Evolutionary conservation across 2,797 vertebrate species (phyloP).

Genomic region (Hoplostethus mediterraneus): DNA sequence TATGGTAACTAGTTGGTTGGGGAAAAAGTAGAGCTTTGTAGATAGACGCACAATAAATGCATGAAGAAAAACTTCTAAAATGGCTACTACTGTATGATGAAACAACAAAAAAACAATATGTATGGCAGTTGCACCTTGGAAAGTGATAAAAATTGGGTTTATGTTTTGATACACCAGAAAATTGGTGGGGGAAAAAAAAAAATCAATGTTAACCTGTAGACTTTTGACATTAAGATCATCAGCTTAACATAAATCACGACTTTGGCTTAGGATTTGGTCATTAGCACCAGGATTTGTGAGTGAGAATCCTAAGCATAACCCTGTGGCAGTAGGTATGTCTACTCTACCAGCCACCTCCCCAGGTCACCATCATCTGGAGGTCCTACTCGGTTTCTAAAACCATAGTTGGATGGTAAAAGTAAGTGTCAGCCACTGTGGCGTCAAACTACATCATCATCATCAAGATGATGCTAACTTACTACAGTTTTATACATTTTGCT

Average conservation of each 20-base stretch:
- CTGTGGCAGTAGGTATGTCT: slow-evolving; percentile 15
- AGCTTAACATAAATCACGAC: slow-evolving; percentile 51
- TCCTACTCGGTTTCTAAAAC: slow-evolving; percentile 13
- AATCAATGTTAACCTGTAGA: background rate
- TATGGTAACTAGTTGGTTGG: slow-evolving; percentile 3
- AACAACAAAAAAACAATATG: background rate
- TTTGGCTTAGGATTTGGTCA: slow-evolving; percentile 43
- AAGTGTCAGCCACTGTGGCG: too few relatives aligned
- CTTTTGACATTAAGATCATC: slow-evolving; percentile 42
- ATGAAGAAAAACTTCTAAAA: too few relatives aligned
- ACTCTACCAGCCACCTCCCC: too few relatives aligned
- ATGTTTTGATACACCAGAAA: background rate
- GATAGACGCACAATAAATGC: too few relatives aligned
- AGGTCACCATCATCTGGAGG: background rate
- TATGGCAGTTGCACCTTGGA: background rate
- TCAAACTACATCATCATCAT: too few relatives aligned
- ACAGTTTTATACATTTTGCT: slow-evolving; percentile 9
- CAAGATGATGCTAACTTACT: background rate
- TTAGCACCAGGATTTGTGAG: slow-evolving; percentile 62
- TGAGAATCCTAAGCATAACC: slow-evolving; percentile 35
- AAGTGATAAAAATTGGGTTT: background rate
- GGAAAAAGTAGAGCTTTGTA: background rate
- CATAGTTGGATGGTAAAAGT: slow-evolving; percentile 15
- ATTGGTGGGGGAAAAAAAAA: too few relatives aligned
- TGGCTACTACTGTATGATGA: background rate